Percentiles rank a stretch among this genome's conserved stretches.
Conservation (phyloP, 1,140 invertebrate genomes). For the Charaxes varanes region DNA sequence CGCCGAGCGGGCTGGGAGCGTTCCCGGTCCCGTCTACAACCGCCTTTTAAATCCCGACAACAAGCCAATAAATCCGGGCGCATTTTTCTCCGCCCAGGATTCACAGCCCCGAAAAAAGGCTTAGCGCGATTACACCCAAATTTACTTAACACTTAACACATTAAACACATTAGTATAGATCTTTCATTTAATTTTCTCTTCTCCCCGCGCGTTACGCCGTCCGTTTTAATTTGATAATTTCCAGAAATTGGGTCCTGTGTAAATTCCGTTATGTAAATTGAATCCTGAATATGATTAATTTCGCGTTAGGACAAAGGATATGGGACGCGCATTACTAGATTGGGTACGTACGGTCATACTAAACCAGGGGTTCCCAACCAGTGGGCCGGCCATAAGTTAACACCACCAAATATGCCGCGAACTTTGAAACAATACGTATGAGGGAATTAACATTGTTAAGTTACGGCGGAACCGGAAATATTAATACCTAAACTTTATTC, state of each 20-base stretch:
- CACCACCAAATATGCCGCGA: too few relatives aligned
- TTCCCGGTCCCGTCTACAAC: constrained; percentile 47
- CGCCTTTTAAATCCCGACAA: constrained; percentile 66
- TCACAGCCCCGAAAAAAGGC: constrained; percentile 50
- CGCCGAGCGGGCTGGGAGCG: constrained; percentile 38
- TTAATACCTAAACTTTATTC: too few relatives aligned
- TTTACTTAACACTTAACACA: constrained; percentile 70
- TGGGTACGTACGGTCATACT: constrained; percentile 19
- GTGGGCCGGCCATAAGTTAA: too few relatives aligned
- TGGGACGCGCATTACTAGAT: constrained; percentile 38
- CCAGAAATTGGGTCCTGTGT: constrained; percentile 49
- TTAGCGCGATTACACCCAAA: constrained; percentile 69
- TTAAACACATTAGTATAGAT: constrained; percentile 64
- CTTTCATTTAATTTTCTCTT: constrained; percentile 62
- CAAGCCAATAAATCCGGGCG: constrained; percentile 69
- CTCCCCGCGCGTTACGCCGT: constrained; percentile 27
- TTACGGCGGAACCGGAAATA: too few relatives aligned
- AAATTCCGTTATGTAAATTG: constrained; percentile 62
- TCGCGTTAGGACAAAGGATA: constrained; percentile 46
- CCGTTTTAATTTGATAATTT: constrained; percentile 62
- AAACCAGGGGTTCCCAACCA: too few relatives aligned
- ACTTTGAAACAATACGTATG: too few relatives aligned
- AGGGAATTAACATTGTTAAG: too few relatives aligned
- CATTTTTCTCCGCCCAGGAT: constrained; percentile 53
- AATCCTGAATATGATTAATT: constrained; percentile 60